These are phyloP conservation scores for Miichthys miiuy DNA, from an alignment of 2,797 vertebrate genomes.

Conservation along the genomic window DNA sequence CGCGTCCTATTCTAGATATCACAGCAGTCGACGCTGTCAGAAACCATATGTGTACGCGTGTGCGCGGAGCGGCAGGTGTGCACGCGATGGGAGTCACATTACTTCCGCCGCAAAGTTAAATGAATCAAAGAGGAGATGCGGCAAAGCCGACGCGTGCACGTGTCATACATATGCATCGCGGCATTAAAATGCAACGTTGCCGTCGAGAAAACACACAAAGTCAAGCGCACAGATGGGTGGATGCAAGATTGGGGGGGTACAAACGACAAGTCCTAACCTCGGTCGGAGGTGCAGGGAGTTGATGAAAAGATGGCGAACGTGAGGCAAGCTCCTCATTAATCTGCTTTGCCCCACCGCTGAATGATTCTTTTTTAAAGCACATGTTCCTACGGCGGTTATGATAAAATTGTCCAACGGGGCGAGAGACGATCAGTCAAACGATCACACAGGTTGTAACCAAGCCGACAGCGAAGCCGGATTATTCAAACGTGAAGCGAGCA, in stretches of 20 bases:
- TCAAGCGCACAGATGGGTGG: conserved; percentile 16
- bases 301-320: background rate
- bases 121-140: conserved; percentile 55
- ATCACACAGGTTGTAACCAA: background rate
- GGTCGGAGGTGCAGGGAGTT: background rate
- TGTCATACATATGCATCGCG: conserved; percentile 66
- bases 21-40: conserved; percentile 52
- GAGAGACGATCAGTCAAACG: background rate
- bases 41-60: conserved; percentile 26
- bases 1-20: conserved; percentile 42
- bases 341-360: background rate
- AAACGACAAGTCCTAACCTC: conserved; percentile 3
- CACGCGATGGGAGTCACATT: conserved; percentile 32
- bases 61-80: conserved; percentile 18
- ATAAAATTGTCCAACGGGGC: background rate
- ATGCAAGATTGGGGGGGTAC: background rate
- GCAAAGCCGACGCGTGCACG: conserved; percentile 36
- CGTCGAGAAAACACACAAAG: conserved; percentile 4
- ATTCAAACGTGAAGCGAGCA: background rate
- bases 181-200: conserved; percentile 58
- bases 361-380: background rate
- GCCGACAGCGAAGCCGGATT: background rate
- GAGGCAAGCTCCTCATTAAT: conserved; percentile 13
- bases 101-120: conserved; percentile 59
- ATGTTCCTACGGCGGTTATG: background rate